These are phyloP conservation scores for Proales similis DNA, from an alignment of 1,140 invertebrate species.

Conservation along the genomic window DNA sequence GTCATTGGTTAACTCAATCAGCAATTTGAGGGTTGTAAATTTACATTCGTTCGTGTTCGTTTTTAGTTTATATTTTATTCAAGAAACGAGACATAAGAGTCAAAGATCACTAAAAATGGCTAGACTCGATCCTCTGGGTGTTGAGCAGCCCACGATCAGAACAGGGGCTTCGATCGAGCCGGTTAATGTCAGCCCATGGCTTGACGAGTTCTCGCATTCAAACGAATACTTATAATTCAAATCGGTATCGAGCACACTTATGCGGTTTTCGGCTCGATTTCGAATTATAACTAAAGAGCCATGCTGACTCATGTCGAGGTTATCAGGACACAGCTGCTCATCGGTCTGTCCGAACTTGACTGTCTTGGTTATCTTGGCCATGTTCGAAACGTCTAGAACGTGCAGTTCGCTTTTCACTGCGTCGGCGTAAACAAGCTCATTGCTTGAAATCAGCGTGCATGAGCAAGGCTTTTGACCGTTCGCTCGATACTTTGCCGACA, in stretches of 20 bases:
- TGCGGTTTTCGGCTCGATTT: conserved; percentile 8
- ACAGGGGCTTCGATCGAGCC: conserved; percentile 6
- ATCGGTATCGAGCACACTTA: conserved; percentile 3
- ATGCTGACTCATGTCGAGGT: too few species aligned
- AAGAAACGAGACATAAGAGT: neutral
- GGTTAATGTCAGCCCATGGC: neutral
- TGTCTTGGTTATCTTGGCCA: neutral
- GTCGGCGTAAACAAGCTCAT: conserved; percentile 7
- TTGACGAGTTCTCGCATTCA: conserved; percentile 29
- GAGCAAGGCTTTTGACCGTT: too few species aligned
- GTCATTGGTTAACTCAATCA: neutral
- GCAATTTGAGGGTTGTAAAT: neutral
- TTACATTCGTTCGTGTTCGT: neutral
- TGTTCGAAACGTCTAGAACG: conserved; percentile 3
- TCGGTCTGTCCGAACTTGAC: conserved; percentile 3
- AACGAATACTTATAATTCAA: conserved; percentile 29
- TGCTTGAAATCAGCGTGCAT: too few species aligned
- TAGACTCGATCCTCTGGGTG: conserved; percentile 6
- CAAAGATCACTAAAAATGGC: conserved; percentile 15
- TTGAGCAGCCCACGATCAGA: conserved; percentile 3
- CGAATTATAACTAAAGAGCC: too few species aligned
- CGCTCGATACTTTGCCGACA: too few species aligned
- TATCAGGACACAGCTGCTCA: too few species aligned
- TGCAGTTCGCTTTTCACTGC: neutral
- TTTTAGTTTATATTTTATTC: neutral